Evolutionary conservation across 2,888 invertebrate species (phyloP), one percentile per base, ranked within the genome.

Genomic region (Lamproptera curius): DNA sequence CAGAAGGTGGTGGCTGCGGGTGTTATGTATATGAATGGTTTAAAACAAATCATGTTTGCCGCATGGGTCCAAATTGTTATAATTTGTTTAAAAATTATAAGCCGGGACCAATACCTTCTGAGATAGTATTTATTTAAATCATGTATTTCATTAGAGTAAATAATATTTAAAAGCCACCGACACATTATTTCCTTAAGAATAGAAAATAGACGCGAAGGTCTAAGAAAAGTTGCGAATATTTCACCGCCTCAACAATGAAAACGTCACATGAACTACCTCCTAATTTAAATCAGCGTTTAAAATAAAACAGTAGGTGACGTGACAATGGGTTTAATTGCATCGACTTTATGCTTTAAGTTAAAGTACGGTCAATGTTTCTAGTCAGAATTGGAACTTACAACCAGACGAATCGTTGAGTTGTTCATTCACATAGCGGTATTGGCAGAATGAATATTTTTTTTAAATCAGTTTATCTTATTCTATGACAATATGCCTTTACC

Each of bases 51-150:
- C 73, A 74, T 73, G 73, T 78, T 79, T 80, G 81, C 83, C 84
- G 84, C 79, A 75, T 71, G 85, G 86, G 87, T 85, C 87, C 84
- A 84, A 81, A 75, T 73, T 75, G 63, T 81, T 87, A 84, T 88
- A 87, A 88, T 88, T 88, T 88, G 88, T 88, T 88, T 88, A 88
- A 88, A 87, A 88, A 88, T 88, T 88, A 88, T 88, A 86, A 84
- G 72, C 72, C 71, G 88, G 88, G 88, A 87, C 87, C 88, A 85
- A 84, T 76, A 85, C 77, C 84, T 86, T 88, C 85, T 83, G 82
- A 79, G 74, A 84, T 88, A 87, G 88, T 89, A 87, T 85, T 88
- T 89, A 89, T 89, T 88, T 86, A 74, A 83, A 82, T 82, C 71
- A 79, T 82, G 76, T 85, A 83, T 84, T 80, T 87, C 81, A 79